Evolutionary conservation across 2,113 vertebrate genomes (phyloP).

Genomic region (Fulica atra): DNA sequence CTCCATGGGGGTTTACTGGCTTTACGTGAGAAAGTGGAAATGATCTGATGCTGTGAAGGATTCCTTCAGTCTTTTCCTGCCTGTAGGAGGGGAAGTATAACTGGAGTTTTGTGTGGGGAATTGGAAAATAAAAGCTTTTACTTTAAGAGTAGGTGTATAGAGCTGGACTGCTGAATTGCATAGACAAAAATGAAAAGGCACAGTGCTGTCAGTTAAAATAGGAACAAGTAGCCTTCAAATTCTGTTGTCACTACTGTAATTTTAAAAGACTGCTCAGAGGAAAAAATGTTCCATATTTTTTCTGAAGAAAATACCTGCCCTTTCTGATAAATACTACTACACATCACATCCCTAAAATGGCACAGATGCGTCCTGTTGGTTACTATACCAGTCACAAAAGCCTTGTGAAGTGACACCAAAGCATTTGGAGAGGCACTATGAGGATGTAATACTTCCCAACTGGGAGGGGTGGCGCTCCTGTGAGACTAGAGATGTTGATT

Average conservation of each 20-base stretch:
- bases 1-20: not conserved
- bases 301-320: not conserved
- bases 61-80: conserved; percentile 5
- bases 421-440: not conserved
- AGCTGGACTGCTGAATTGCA: not conserved
- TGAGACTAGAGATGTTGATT: not conserved
- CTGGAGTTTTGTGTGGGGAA: not conserved
- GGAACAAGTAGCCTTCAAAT: not conserved
- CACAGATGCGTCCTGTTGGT: not conserved
- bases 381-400: not conserved
- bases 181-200: not conserved
- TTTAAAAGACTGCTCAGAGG: not conserved
- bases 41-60: not conserved
- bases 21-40: not conserved
- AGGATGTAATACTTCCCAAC: not conserved
- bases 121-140: not conserved
- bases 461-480: not conserved
- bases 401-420: not conserved
- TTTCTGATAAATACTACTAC: not conserved
- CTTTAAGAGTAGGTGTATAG: not conserved
- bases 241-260: not conserved
- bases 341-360: not conserved
- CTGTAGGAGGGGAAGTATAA: not conserved
- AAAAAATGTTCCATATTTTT: not conserved
- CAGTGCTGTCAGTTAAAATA: not conserved